Evolutionary conservation across 2,888 invertebrate genomes (phyloP).

Genomic region (Cataglyphis livida): DNA sequence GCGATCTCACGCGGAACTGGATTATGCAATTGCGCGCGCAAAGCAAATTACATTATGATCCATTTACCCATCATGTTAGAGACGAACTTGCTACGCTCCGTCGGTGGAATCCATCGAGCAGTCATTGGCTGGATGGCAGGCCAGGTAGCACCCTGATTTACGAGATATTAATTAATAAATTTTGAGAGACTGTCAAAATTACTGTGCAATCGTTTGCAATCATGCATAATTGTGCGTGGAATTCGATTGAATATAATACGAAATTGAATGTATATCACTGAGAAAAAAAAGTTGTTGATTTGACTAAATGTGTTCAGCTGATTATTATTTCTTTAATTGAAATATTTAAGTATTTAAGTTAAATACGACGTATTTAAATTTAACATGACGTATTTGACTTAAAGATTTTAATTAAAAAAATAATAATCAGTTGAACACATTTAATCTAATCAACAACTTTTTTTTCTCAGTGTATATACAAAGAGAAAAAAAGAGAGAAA

Average conservation of each 20-base stretch:
- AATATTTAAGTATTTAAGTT: too few relatives aligned
- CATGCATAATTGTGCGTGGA: slow-evolving; percentile 11
- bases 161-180: slow-evolving; percentile 69
- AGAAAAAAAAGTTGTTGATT: too few relatives aligned
- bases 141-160: slow-evolving; percentile 92
- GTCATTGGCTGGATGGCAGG: slow-evolving; percentile 97
- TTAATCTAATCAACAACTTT: too few relatives aligned
- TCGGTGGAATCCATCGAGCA: slow-evolving; percentile 97
- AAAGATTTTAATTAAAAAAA: too few relatives aligned
- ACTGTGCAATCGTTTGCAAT: slow-evolving; percentile 19
- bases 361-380: too few relatives aligned
- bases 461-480: not conserved
- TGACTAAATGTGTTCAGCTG: too few relatives aligned
- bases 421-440: too few relatives aligned
- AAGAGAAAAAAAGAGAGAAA: not conserved
- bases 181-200: slow-evolving; percentile 20
- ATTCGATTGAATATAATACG: not conserved
- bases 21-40: not conserved
- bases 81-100: slow-evolving; percentile 97
- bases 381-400: too few relatives aligned
- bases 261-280: not conserved
- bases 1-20: slow-evolving; percentile 29
- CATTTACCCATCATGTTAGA: slow-evolving; percentile 94
- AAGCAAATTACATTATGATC: slow-evolving; percentile 22
- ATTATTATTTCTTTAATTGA: too few relatives aligned